These are phyloP conservation scores for Listrodromus nycthemerus DNA, from an alignment of 2,888 invertebrate species.

Conservation along the genomic window DNA sequence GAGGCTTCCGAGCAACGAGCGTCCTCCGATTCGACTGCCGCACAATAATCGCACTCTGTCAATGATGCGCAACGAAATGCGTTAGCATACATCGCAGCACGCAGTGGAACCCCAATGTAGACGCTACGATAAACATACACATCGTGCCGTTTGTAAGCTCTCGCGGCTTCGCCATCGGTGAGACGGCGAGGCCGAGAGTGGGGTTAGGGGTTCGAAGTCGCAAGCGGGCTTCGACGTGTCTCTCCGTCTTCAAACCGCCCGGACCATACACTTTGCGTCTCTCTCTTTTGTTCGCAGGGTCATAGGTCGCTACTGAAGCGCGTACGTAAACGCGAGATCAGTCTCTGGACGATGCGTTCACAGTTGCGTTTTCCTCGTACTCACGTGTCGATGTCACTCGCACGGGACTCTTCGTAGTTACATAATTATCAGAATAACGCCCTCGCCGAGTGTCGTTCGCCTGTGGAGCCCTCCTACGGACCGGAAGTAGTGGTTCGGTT, in stretches of 20 bases:
- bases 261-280: slow-evolving; percentile 21
- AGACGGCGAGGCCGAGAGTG: neutral
- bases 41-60: slow-evolving; percentile 12
- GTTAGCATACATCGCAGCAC: neutral
- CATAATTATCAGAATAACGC: slow-evolving; percentile 50
- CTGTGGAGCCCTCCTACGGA: neutral
- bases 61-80: neutral
- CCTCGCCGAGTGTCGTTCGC: neutral
- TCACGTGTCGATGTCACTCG: slow-evolving; percentile 13
- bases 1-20: neutral
- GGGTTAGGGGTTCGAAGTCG: slow-evolving; percentile 16
- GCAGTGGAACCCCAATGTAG: neutral
- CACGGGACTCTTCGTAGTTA: slow-evolving; percentile 22
- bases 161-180: slow-evolving; percentile 25
- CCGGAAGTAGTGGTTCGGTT: slow-evolving; percentile 13
- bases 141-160: slow-evolving; percentile 16
- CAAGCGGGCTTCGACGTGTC: neutral
- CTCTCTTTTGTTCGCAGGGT: slow-evolving; percentile 45
- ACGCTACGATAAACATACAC: neutral
- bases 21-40: slow-evolving; percentile 19
- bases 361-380: slow-evolving; percentile 49
- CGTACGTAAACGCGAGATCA: slow-evolving; percentile 25
- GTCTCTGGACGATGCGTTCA: slow-evolving; percentile 11
- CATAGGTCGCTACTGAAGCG: slow-evolving; percentile 52
- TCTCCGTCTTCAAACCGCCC: slow-evolving; percentile 31